Evolutionary conservation across 2,888 invertebrate genomes (phyloP), one percentile per base, ranked within the genome.

Genomic region (Caenorhabditis zanzibari): DNA sequence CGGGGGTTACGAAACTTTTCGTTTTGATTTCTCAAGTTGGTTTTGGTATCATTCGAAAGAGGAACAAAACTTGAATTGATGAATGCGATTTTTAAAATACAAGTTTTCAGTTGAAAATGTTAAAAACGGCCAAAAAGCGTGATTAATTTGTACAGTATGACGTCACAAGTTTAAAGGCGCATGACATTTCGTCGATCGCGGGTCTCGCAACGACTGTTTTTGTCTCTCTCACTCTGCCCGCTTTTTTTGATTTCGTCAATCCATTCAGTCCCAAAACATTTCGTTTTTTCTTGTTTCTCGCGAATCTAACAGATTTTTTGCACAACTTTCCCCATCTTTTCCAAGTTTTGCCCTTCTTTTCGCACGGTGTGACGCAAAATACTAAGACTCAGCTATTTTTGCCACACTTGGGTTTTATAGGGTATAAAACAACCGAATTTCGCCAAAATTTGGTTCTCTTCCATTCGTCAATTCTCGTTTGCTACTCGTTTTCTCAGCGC

Each of bases 371-470:
- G 80, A 56, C 41, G 64, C 56, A 77, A 77, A 69, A 47, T 63
- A 71, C 49, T 58, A 22, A 54, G 26, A 41, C n/a, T 19, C 10
- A 16, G 56, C n/a, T 41, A 59, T 73, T 74, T 69, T 75, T 54
- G 81, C 35, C 81, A 74, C 81, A 81, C 73, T 71, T 75, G 58
- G 7, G 66, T 66, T 74, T 81, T 81, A 28, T 81, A 81, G 81
- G 81, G 75, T 73, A 58, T 28, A 63, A 28, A 26, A n/a, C 49
- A 44, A 38, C 41, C 61, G 69, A 52, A 68, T 28, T 81, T 75
- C 44, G 52, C 68, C 72, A 73, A 75, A 61, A 73, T 73, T 75
- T 81, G 74, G 81, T 38, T 68, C 52, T 68, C 61, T 68, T 75
- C 81, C 35, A 63, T 81, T 16, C 81, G 81, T 63, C 73, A 28